These are phyloP conservation scores for Ceratitis capitata DNA, from an alignment of 1,140 invertebrate genomes.

Conservation along the genomic window DNA sequence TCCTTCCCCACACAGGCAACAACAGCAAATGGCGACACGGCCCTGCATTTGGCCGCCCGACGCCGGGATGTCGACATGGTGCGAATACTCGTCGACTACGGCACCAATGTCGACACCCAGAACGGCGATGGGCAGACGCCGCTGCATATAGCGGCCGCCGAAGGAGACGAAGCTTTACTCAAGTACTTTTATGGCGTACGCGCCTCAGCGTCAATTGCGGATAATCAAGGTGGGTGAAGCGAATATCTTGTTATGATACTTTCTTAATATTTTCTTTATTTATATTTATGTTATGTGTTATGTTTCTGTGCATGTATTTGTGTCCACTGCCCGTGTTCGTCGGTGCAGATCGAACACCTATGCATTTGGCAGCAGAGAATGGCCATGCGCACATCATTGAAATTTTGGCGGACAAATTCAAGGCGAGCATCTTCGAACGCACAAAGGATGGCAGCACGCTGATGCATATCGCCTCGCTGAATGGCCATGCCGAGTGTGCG, in stretches of 20 bases:
- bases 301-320: constrained; percentile 28
- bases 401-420: constrained; percentile 96
- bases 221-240: constrained; percentile 79
- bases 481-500: constrained; percentile 98
- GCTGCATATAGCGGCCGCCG: constrained; percentile 93
- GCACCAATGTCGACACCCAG: constrained; percentile 88
- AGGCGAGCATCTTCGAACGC: constrained; percentile 91
- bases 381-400: constrained; percentile 96
- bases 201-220: constrained; percentile 91
- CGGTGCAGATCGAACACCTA: constrained; percentile 88
- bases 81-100: constrained; percentile 89
- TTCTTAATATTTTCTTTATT: background rate
- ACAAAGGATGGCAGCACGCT: constrained; percentile 97
- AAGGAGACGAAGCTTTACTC: constrained; percentile 92
- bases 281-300: background rate
- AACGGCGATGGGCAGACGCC: constrained; percentile 94
- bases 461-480: constrained; percentile 97
- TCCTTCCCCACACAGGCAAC: constrained; percentile 66
- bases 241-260: too few species aligned
- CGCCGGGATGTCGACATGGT: constrained; percentile 92
- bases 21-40: constrained; percentile 84
- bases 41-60: constrained; percentile 89
- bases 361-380: constrained; percentile 97
- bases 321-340: background rate
- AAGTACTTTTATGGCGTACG: constrained; percentile 95